These are phyloP conservation scores for Pachydiplax longipennis DNA, from an alignment of 2,888 invertebrate species.

Conservation along the genomic window DNA sequence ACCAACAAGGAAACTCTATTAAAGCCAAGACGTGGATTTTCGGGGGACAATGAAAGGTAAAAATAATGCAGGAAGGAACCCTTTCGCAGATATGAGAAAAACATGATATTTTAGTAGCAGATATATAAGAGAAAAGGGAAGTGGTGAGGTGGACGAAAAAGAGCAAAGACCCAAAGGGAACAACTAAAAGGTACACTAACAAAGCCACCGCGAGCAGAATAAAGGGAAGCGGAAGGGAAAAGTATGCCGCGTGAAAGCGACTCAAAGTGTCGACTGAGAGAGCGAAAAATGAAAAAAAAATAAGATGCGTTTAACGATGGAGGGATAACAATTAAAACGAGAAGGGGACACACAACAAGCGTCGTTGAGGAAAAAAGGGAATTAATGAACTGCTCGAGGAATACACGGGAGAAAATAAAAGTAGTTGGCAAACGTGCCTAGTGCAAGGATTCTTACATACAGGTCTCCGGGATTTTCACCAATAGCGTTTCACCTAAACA, in stretches of 20 bases:
- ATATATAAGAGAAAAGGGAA: not conserved
- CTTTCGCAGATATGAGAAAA: too few relatives aligned
- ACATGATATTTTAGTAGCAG: not conserved
- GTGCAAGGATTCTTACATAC: too few relatives aligned
- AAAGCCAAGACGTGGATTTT: not conserved
- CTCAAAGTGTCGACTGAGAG: too few relatives aligned
- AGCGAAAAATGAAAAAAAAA: not conserved
- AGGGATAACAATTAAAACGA: not conserved
- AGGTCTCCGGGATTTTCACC: too few relatives aligned
- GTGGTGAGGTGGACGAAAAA: not conserved
- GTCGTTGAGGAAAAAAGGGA: not conserved
- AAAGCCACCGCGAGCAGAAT: not conserved
- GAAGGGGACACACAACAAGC: not conserved
- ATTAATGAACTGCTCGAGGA: not conserved
- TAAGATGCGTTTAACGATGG: not conserved
- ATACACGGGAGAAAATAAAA: not conserved
- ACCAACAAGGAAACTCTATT: not conserved
- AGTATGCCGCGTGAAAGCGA: too few relatives aligned
- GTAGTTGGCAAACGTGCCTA: not conserved
- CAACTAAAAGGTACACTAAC: too few relatives aligned
- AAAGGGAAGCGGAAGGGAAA: not conserved
- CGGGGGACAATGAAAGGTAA: too few relatives aligned
- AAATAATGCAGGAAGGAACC: too few relatives aligned
- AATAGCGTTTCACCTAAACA: too few relatives aligned
- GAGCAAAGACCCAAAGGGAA: not conserved